These are phyloP conservation scores for Chionoecetes opilio DNA, from an alignment of 1,140 invertebrate genomes.

Conservation along the genomic window DNA sequence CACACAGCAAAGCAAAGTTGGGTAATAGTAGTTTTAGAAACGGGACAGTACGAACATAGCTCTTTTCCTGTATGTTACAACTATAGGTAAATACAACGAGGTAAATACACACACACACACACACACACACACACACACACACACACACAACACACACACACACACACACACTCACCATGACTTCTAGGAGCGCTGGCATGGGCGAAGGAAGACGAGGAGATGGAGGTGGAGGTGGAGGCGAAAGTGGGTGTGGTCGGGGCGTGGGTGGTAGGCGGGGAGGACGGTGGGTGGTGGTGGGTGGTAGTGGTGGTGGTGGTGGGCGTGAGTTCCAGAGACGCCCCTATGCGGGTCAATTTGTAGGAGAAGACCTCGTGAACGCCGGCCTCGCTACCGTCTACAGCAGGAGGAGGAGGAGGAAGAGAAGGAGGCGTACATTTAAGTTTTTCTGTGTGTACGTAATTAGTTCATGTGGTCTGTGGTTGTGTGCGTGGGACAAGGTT, in stretches of 20 bases:
- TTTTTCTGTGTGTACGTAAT: background rate
- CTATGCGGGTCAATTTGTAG: constrained; percentile 79
- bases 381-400: constrained; percentile 70
- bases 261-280: constrained; percentile 10
- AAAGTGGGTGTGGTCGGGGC: constrained; percentile 5
- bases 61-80: no score
- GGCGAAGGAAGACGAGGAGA: no score
- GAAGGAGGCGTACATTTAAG: background rate
- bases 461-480: background rate
- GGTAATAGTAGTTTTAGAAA: no score
- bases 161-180: background rate
- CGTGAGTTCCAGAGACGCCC: background rate
- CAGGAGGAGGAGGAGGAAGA: background rate
- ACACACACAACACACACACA: no score
- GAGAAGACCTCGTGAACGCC: constrained; percentile 81
- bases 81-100: no score
- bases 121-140: no score
- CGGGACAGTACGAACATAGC: no score
- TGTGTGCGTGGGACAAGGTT: no score
- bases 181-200: background rate
- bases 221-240: background rate
- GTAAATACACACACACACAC: background rate
- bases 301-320: constrained; percentile 33
- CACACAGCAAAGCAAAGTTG: no score
- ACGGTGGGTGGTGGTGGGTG: constrained; percentile 23